Evolutionary conservation across 2,797 vertebrate genomes (phyloP).

Genomic region (Gymnopithys bicolor): DNA sequence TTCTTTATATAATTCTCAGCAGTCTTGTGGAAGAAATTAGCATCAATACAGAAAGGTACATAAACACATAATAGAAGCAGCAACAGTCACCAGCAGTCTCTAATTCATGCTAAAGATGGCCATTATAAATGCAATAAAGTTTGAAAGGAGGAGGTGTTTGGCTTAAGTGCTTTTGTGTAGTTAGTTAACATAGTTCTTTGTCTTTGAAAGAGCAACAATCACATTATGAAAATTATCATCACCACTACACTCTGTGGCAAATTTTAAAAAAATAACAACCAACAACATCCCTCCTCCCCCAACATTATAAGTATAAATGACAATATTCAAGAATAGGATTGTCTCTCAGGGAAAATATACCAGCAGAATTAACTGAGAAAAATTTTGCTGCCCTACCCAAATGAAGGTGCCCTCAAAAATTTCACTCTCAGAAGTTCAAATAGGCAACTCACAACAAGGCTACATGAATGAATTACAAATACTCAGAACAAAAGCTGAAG

Average conservation of each 20-base stretch:
- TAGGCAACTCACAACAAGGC: not conserved
- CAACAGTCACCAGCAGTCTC: not conserved
- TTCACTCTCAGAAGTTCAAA: not conserved
- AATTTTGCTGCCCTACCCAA: not conserved
- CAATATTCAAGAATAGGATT: not conserved
- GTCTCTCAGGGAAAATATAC: not conserved
- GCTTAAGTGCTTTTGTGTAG: not conserved
- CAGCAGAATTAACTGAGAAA: not conserved
- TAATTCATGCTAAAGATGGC: not conserved
- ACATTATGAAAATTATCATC: not conserved
- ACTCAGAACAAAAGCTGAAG: not conserved
- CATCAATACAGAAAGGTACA: not conserved
- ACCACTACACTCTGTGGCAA: not conserved
- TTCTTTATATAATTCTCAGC: not conserved
- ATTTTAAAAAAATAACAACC: not conserved
- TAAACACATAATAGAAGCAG: not conserved
- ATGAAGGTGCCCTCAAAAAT: not conserved
- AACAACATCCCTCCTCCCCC: rapidly evolving
- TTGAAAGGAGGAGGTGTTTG: not conserved
- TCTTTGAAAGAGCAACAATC: not conserved
- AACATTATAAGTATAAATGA: not conserved
- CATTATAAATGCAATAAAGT: not conserved
- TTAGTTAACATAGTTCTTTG: not conserved
- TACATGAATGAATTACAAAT: not conserved
- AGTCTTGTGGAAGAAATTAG: not conserved